Base-by-base conservation (phyloP, 2,113 vertebrate species). In the Coturnix japonica region DNA sequence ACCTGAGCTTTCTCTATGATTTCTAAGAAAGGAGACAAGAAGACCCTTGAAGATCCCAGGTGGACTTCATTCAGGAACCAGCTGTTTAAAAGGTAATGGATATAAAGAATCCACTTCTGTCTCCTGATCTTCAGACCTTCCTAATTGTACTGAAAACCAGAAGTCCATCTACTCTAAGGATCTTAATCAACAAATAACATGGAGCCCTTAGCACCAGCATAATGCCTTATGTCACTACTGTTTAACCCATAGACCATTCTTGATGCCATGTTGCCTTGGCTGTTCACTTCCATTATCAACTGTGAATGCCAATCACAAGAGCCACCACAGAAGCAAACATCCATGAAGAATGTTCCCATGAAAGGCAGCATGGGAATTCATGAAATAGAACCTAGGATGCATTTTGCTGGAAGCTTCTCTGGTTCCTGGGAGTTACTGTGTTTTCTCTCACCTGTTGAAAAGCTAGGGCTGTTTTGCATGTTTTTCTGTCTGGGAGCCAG, bases 81-180 rank as follows among this genome's bases (percentile, higher is more conserved):
- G 5, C 28, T 54, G 37, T 12, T 73, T 93, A 49, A 83, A 66
- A 73, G 8, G 31, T 65, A 25, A 25, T 2, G 1, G 33, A 59
- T 33, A 49, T 85, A 6, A 93, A 71, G 33, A 57, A 26, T 49
- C 35, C 0, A 0, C n/a, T 84, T 13, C 3, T 0, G 2, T 14
- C 8, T 76, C 5, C 8, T 84, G 70, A 90, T 83, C 51, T 66
- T 90, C 57, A 83, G 39, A 54, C 73, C 56, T 71, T 84, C 23
- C 11, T 74, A 0, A 64, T 69, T 79, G 33, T 79, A 37, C 49
- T 81, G 57, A 53, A 35, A 44, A 13, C 37, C 47, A 61, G 25
- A n/a, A 71, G n/a, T 41, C 35, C 39, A 6, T 13, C 18, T 82
- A 28, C 47, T 83, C 21, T 6, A n/a, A 18, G 16, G 11, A 15